A percentile compares a stretch with the other conserved stretches of the same genome.
These are phyloP conservation scores for Entomobrya multifasciata DNA, from an alignment of 2,888 invertebrate genomes.

Conservation along the genomic window DNA sequence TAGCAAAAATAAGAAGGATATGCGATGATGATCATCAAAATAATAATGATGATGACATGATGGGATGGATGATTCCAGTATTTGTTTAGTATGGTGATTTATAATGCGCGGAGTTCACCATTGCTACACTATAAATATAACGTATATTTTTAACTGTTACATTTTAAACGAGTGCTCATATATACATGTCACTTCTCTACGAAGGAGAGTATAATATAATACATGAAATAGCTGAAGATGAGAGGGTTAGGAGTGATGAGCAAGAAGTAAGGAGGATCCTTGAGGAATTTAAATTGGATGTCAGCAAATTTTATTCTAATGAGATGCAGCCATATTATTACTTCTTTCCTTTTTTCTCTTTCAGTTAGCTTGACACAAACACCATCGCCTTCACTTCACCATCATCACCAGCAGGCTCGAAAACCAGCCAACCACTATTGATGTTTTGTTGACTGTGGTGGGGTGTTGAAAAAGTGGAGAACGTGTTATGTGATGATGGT, in stretches of 20 bases:
- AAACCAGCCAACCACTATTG: constrained; percentile 9
- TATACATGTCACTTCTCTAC: not conserved
- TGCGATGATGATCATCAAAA: constrained; percentile 24
- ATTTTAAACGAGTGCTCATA: constrained; percentile 6
- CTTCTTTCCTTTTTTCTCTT: constrained; percentile 43
- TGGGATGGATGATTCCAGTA: constrained; percentile 51
- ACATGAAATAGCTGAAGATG: constrained; percentile 6
- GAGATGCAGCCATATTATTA: constrained; percentile 71
- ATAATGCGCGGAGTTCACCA: not conserved
- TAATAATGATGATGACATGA: constrained; percentile 58
- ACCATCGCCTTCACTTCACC: no score
- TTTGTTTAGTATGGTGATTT: not conserved
- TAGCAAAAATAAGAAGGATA: constrained; percentile 24
- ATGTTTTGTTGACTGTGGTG: constrained; percentile 38
- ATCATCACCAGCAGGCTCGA: no score
- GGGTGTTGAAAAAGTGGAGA: no score
- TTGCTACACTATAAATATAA: no score
- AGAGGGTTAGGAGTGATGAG: not conserved
- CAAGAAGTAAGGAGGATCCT: constrained; percentile 44
- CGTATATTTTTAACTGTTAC: constrained; percentile 36
- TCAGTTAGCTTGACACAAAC: constrained; percentile 28
- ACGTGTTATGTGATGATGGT: no score
- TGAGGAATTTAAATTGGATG: constrained; percentile 70
- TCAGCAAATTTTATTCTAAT: constrained; percentile 71
- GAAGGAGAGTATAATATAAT: no score